Evolutionary conservation across 2,113 vertebrate species (phyloP).

Genomic region (Chrysemys picta): DNA sequence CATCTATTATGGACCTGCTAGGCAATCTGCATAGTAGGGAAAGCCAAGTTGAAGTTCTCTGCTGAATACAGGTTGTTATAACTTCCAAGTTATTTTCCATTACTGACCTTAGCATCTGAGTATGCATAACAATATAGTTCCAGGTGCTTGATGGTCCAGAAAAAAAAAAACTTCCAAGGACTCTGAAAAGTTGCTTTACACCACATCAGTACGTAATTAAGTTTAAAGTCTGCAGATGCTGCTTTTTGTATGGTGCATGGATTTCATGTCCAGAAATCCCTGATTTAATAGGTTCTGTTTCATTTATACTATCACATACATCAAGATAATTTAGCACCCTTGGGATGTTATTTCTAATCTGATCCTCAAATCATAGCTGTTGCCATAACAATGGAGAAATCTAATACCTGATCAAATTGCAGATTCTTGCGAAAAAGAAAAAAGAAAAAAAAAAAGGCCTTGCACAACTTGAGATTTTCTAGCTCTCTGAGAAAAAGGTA

Average conservation of each 20-base stretch:
- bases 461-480: not conserved
- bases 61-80: not conserved
- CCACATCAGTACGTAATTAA: not conserved
- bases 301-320: not conserved
- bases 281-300: not conserved
- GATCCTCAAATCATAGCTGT: not conserved
- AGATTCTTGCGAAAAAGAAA: not conserved
- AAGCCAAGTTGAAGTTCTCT: not conserved
- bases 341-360: not conserved
- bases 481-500: not conserved
- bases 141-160: not conserved
- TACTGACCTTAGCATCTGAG: not conserved
- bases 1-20: fast-evolving
- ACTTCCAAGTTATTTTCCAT: not conserved
- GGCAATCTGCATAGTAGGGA: not conserved
- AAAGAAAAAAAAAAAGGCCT: not conserved
- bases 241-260: not conserved
- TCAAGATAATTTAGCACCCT: not conserved
- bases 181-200: slow-evolving; percentile 14
- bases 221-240: not conserved
- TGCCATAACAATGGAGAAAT: not conserved
- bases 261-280: not conserved
- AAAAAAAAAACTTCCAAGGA: not conserved
- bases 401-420: not conserved
- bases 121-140: not conserved